Evolutionary conservation across 2,113 vertebrate species (phyloP).

Genomic region (Stigmatopora nigra): DNA sequence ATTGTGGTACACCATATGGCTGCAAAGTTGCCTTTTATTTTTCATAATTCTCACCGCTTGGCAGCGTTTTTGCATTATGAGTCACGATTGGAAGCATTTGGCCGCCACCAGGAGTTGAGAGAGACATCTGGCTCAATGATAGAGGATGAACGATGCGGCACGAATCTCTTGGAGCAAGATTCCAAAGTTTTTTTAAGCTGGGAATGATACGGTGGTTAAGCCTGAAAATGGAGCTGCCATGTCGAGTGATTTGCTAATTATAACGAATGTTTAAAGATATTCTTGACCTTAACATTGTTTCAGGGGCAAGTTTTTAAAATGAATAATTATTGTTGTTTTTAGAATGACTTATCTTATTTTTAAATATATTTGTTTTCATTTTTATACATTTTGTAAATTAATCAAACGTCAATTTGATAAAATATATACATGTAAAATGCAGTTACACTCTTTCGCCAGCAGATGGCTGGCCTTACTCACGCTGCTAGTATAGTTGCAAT

Average conservation of each 20-base stretch:
- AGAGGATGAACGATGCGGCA: constrained; percentile 23
- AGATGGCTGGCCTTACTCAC: constrained; percentile 35
- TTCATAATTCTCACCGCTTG: constrained; percentile 1
- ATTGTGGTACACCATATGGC: not conserved
- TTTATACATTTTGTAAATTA: no score
- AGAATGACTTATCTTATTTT: no score
- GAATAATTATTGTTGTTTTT: no score
- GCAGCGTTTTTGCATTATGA: constrained; percentile 6
- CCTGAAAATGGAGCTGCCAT: not conserved
- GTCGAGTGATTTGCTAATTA: no score
- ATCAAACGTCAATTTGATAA: no score
- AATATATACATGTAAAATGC: not conserved
- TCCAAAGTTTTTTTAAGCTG: constrained; percentile 8
- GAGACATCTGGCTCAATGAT: constrained; percentile 35
- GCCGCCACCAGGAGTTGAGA: constrained; percentile 27
- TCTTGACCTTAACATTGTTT: no score
- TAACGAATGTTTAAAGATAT: no score
- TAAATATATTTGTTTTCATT: no score
- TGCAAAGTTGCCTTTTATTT: not conserved
- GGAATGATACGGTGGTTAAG: not conserved
- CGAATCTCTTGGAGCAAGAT: constrained; percentile 5
- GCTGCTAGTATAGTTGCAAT: not conserved
- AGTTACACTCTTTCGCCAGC: constrained; percentile 27
- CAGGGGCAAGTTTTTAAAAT: no score
- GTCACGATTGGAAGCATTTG: constrained; percentile 21